phyloP scores from a whole-genome alignment of 2,888 invertebrate genomes.

The Ptilodon capucinus region DNA sequence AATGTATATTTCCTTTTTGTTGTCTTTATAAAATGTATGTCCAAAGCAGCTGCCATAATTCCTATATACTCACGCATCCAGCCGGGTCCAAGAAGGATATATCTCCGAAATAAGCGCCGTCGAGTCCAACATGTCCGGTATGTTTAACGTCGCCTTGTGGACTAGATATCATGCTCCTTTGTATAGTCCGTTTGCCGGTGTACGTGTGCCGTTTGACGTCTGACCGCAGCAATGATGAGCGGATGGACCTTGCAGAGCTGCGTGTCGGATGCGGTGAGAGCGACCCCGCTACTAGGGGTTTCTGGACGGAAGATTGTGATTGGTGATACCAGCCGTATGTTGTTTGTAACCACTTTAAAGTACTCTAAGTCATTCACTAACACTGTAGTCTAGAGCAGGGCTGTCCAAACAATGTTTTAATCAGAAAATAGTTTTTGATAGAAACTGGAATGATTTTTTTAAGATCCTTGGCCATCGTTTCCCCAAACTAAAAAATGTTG shows the following conservation, averaged over 20 bases:
- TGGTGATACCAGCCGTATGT: conserved; percentile 38
- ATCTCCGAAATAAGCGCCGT: conserved; percentile 98
- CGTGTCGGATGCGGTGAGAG: conserved; percentile 62
- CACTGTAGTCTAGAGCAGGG: background rate
- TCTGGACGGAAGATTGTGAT: conserved; percentile 31
- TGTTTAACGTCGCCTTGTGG: conserved; percentile 99
- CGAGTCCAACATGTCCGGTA: conserved; percentile 96
- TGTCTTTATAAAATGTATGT: too few species aligned
- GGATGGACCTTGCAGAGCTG: conserved; percentile 57
- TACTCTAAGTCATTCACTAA: background rate
- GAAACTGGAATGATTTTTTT: too few species aligned
- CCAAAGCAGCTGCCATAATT: background rate
- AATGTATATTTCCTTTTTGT: too few species aligned
- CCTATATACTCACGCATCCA: conserved; percentile 60
- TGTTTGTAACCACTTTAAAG: conserved; percentile 16
- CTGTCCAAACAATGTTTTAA: too few species aligned
- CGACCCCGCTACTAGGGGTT: conserved; percentile 37
- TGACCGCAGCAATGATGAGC: conserved; percentile 69
- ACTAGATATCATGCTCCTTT: conserved; percentile 97
- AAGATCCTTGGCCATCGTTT: too few species aligned
- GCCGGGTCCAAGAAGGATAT: conserved; percentile 84
- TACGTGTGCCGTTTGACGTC: conserved; percentile 78
- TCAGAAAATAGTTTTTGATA: too few species aligned
- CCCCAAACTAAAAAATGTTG: too few species aligned
- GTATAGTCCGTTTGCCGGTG: conserved; percentile 85